A percentile compares a stretch with the other conserved stretches of the same genome.
These are phyloP conservation scores for Callospermophilus lateralis DNA, from an alignment of 2,113 vertebrate species.

Conservation along the genomic window DNA sequence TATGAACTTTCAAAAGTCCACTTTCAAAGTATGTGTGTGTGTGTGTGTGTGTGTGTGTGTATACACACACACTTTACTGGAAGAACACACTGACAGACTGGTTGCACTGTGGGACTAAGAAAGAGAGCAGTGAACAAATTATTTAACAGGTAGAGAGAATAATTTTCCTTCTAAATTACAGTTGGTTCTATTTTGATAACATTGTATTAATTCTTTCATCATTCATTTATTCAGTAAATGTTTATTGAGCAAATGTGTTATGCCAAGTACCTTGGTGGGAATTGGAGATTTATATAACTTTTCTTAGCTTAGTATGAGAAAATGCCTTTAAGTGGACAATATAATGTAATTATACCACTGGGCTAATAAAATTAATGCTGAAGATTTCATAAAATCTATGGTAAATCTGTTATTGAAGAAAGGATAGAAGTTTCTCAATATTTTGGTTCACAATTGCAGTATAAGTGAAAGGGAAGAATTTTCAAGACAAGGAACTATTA, in stretches of 20 bases:
- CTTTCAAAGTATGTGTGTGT: neutral
- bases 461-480: neutral
- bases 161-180: neutral
- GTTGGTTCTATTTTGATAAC: neutral
- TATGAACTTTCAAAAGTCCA: neutral
- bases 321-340: neutral
- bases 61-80: neutral
- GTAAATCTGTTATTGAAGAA: neutral
- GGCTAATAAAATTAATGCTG: neutral
- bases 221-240: neutral
- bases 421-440: neutral
- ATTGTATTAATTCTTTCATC: neutral
- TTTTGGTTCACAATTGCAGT: neutral
- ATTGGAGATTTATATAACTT: neutral
- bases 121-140: neutral
- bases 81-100: neutral
- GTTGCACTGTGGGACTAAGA: neutral
- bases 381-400: neutral
- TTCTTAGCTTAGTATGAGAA: neutral
- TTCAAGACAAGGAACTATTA: neutral
- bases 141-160: neutral
- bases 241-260: neutral
- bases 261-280: neutral
- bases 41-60: no score
- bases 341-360: neutral